Percentiles rank a stretch among this genome's conserved stretches.
Conservation (phyloP, 2,888 invertebrate genomes). For the Drosophila kuntzei region DNA sequence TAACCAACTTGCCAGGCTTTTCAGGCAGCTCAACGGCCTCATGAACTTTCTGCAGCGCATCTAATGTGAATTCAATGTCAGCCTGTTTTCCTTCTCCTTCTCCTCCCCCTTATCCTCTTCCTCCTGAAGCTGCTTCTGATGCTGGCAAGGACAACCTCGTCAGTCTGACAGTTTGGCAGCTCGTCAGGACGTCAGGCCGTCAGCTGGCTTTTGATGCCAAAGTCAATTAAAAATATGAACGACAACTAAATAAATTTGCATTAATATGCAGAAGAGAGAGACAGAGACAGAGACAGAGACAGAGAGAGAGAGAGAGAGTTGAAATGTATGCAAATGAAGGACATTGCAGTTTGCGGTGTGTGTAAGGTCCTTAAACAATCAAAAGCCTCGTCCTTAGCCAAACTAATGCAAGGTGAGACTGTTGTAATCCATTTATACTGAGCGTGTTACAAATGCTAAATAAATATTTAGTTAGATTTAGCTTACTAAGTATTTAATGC, state of each 20-base stretch:
- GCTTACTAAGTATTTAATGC: too few species aligned
- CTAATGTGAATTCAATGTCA: slow-evolving; percentile 78
- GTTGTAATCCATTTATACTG: slow-evolving; percentile 14
- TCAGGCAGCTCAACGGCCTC: slow-evolving; percentile 64
- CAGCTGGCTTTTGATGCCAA: slow-evolving; percentile 38
- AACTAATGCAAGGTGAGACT: neutral
- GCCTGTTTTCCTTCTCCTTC: neutral
- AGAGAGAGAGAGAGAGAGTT: neutral
- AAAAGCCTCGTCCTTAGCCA: slow-evolving; percentile 5
- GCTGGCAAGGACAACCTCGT: slow-evolving; percentile 45
- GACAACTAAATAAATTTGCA: slow-evolving; percentile 62
- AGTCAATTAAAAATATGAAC: slow-evolving; percentile 71
- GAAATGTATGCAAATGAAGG: slow-evolving; percentile 47
- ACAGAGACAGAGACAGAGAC: neutral
- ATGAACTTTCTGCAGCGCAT: slow-evolving; percentile 70
- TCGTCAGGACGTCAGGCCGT: slow-evolving; percentile 27
- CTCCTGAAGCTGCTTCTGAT: slow-evolving; percentile 13
- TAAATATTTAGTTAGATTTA: slow-evolving; percentile 11
- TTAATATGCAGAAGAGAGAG: slow-evolving; percentile 61
- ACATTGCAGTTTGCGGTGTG: slow-evolving; percentile 25
- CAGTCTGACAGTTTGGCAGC: slow-evolving; percentile 2
- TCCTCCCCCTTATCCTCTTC: neutral
- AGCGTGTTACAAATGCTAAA: slow-evolving; percentile 4
- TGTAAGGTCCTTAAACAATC: slow-evolving; percentile 6
- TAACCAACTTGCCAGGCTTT: slow-evolving; percentile 36